Conservation (phyloP, 2,888 invertebrate species). For the Acanthococcus lagerstroemiae region DNA sequence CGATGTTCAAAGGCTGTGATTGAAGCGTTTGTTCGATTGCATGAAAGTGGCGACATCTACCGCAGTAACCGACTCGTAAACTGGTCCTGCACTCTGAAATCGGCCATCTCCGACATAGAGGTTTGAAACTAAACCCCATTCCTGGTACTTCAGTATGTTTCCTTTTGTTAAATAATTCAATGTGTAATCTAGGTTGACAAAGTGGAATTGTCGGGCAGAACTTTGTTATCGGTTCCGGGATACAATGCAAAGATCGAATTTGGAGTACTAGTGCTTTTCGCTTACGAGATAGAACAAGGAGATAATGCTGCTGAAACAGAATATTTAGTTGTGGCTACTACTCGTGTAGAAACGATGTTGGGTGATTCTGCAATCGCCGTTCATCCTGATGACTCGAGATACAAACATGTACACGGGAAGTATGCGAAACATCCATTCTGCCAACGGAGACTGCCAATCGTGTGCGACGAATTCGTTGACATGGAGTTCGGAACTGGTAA, state of each 20-base stretch:
- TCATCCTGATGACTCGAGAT: slow-evolving; percentile 81
- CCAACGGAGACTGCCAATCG: slow-evolving; percentile 69
- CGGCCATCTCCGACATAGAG: slow-evolving; percentile 98
- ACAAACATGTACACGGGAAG: slow-evolving; percentile 71
- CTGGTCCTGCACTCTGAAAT: slow-evolving; percentile 94
- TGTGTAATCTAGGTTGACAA: slow-evolving; percentile 67
- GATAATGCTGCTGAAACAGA: slow-evolving; percentile 45
- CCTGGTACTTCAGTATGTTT: background rate
- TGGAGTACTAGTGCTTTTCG: slow-evolving; percentile 84
- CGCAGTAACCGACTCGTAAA: slow-evolving; percentile 90
- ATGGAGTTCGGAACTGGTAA: slow-evolving; percentile 87
- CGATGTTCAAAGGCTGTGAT: slow-evolving; percentile 76
- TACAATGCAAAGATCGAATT: slow-evolving; percentile 85
- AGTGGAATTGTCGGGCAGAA: slow-evolving; percentile 73
- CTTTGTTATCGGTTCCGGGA: slow-evolving; percentile 79
- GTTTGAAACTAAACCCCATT: slow-evolving; percentile 42
- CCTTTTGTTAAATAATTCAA: background rate
- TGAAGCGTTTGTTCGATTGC: slow-evolving; percentile 85
- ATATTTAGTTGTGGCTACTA: slow-evolving; percentile 89
- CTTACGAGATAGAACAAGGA: slow-evolving; percentile 66
- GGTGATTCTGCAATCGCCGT: slow-evolving; percentile 98
- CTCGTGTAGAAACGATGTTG: slow-evolving; percentile 95
- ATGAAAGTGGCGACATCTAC: slow-evolving; percentile 81
- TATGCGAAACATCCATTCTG: slow-evolving; percentile 79
- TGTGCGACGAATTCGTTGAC: slow-evolving; percentile 90